phyloP scores from a whole-genome alignment of 2,888 invertebrate genomes.

The Periphyllus acericola region DNA sequence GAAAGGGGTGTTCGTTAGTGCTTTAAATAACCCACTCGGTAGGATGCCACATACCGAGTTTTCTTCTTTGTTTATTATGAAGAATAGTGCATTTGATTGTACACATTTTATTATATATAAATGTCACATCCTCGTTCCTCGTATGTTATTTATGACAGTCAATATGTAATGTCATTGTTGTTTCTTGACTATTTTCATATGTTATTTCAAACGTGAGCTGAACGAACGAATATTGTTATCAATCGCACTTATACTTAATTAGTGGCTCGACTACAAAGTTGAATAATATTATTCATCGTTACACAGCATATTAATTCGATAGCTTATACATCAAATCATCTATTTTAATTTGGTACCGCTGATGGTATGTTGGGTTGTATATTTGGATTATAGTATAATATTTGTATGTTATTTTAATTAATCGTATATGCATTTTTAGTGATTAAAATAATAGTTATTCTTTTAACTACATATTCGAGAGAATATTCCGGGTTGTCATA shows the following conservation, averaged over 20 bases:
- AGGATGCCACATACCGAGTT: slow-evolving; percentile 9
- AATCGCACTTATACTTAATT: not conserved
- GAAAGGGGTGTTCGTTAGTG: not conserved
- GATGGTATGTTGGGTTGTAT: not conserved
- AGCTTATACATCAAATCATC: not conserved
- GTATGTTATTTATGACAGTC: not conserved
- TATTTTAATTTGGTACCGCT: too few relatives aligned
- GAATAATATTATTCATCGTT: not conserved
- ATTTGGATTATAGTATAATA: not conserved
- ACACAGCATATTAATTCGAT: not conserved
- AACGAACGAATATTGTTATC: not conserved
- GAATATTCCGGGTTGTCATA: too few relatives aligned
- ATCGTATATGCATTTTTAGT: too few relatives aligned
- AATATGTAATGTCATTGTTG: not conserved
- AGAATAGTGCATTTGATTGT: not conserved
- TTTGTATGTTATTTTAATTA: not conserved
- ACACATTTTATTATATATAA: not conserved
- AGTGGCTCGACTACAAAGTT: not conserved
- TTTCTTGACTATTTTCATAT: not conserved
- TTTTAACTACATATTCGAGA: too few relatives aligned
- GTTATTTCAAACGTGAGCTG: not conserved
- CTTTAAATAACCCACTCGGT: slow-evolving; percentile 19
- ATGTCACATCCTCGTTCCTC: not conserved
- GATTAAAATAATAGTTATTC: too few relatives aligned
- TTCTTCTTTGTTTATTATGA: not conserved